Evolutionary conservation across 1,140 invertebrate species (phyloP).

Genomic region (Bombus balteatus): DNA sequence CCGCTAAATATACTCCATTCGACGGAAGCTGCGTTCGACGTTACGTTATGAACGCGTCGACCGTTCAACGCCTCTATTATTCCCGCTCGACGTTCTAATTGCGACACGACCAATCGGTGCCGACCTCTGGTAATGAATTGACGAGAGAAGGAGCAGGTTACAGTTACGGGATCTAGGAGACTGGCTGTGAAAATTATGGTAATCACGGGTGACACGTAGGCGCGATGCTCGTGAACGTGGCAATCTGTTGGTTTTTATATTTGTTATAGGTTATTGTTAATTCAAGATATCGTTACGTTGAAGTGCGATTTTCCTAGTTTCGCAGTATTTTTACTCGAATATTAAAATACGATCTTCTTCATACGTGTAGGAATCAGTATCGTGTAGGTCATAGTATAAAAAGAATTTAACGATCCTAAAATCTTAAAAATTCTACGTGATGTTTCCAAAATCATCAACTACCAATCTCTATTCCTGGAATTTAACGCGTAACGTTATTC

Average conservation of each 20-base stretch:
- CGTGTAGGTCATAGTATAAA: no score
- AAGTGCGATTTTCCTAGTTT: no score
- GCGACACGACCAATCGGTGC: background rate
- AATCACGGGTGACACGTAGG: background rate
- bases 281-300: no score
- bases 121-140: background rate
- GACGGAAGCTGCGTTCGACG: constrained; percentile 4
- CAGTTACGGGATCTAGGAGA: background rate
- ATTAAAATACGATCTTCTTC: no score
- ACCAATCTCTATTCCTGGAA: background rate
- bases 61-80: constrained; percentile 9
- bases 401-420: background rate
- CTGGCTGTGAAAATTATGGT: constrained; percentile 10
- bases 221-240: background rate
- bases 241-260: background rate
- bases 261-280: no score
- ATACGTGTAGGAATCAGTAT: no score
- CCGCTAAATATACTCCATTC: constrained; percentile 36
- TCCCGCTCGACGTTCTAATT: background rate
- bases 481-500: background rate
- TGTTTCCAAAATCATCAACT: background rate
- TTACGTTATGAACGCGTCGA: constrained; percentile 8
- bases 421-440: background rate
- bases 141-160: background rate
- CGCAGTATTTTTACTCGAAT: no score